Base-by-base conservation (phyloP, 2,888 invertebrate species). In the Sthenelais limicola region DNA sequence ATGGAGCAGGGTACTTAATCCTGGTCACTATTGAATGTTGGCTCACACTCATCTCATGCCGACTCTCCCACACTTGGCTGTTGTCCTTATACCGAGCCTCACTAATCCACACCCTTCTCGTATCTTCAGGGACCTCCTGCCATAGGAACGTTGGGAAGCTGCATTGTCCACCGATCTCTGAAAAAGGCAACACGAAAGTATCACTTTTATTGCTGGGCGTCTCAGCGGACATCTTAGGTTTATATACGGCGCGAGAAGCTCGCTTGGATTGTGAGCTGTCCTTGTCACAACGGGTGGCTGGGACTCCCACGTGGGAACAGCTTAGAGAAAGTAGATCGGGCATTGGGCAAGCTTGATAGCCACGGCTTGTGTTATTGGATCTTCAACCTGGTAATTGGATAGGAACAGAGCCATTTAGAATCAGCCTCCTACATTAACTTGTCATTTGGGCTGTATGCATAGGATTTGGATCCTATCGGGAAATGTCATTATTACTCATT, bases 401-500 rank as follows among this genome's bases (percentile, higher is more conserved):
- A 35, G 21, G 38, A 24, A 35, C 38, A 43, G 26, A 38, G 43
- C 62, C 62, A 62, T 62, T 62, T 62, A 62, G 62, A 38, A 15
- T 12, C 38, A 35, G 62, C 15, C 62, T 35, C 38, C 38, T 38
- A 28, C 62, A 62, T 62, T 62, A 62, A 62, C 62, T 62, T 62
- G 62, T 62, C 62, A 35, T 38, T 62, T 24, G 24, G 38, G 43
- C 35, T 62, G 62, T 43, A 9, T 43, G 15, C 26, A 38, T 62
- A 35, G 62, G 9, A 62, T 38, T 38, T 35, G 62, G 43, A 43
- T 62, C 62, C 62, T 38, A 62, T 62, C 43, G 24, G 38, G 38
- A 12, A 62, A 62, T 62, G 62, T 62, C 62, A 62, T 62, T 62
- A 62, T 62, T 62, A 43, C 9, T 35, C 62, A 62, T 62, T 62